A percentile compares a stretch with the other conserved stretches of the same genome.
Evolutionary conservation across 2,888 invertebrate species (phyloP).

Genomic region (Nomada hirtipes): DNA sequence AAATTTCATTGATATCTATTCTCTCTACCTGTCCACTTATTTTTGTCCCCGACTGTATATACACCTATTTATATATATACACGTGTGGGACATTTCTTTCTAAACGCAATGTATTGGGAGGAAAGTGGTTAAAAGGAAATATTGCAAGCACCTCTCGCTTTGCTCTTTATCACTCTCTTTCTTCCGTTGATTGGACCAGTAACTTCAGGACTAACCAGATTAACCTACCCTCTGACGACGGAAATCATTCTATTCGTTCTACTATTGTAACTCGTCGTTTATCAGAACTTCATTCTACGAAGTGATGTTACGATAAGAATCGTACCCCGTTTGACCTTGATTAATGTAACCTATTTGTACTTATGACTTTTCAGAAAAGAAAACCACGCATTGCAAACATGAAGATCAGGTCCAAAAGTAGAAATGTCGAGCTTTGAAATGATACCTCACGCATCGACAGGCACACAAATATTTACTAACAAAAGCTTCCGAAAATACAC

Average conservation of each 20-base stretch:
- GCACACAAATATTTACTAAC: no score
- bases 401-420: no score
- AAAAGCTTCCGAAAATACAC: no score
- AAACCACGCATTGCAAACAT: not conserved
- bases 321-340: constrained; percentile 32
- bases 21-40: no score
- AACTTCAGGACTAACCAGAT: constrained; percentile 76
- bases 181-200: constrained; percentile 64
- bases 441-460: no score
- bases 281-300: constrained; percentile 53
- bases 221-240: constrained; percentile 68
- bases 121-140: constrained; percentile 60
- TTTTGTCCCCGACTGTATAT: no score
- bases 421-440: no score
- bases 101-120: constrained; percentile 53
- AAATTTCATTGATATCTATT: no score
- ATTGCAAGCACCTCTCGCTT: constrained; percentile 40
- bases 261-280: constrained; percentile 58
- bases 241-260: constrained; percentile 54
- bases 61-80: not conserved
- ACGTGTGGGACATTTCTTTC: constrained; percentile 16
- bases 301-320: constrained; percentile 57
- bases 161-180: constrained; percentile 38
- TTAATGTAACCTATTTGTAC: constrained; percentile 36
- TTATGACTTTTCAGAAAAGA: not conserved